These are phyloP conservation scores for Cryptotermes secundus DNA, from an alignment of 1,140 invertebrate species.

Conservation along the genomic window DNA sequence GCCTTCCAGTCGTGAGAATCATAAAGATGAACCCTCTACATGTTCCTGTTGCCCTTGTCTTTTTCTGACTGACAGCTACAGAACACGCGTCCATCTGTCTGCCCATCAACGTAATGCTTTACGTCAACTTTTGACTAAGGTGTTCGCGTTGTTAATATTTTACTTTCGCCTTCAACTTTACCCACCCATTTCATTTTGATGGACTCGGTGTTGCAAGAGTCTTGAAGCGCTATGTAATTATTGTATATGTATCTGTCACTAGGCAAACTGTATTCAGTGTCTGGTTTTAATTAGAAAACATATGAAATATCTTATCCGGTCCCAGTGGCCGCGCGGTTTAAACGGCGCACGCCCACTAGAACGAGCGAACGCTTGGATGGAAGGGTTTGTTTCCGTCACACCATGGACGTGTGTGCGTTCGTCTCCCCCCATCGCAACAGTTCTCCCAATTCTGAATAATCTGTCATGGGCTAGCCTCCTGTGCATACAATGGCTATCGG, in stretches of 20 bases:
- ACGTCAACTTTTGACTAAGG: not conserved
- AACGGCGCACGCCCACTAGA: too few relatives aligned
- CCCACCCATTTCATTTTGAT: not conserved
- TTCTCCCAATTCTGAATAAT: too few relatives aligned
- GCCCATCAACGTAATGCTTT: not conserved
- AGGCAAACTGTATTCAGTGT: not conserved
- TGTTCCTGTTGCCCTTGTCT: slow-evolving; percentile 2
- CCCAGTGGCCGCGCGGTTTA: too few relatives aligned
- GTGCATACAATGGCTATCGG: too few relatives aligned
- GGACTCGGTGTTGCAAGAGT: not conserved
- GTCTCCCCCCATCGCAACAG: too few relatives aligned
- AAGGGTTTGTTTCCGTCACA: too few relatives aligned
- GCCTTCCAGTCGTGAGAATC: not conserved
- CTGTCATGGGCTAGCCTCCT: too few relatives aligned
- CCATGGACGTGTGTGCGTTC: too few relatives aligned
- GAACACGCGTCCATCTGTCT: not conserved
- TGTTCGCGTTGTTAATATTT: slow-evolving; percentile 1
- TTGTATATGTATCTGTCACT: not conserved
- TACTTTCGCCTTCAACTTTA: not conserved
- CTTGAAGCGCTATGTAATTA: not conserved
- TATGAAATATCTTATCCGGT: not conserved
- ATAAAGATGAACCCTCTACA: slow-evolving; percentile 1
- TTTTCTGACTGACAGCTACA: not conserved
- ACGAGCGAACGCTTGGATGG: too few relatives aligned
- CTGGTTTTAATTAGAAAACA: not conserved